A percentile compares a stretch with the other conserved stretches of the same genome.
Evolutionary conservation across 1,140 invertebrate genomes (phyloP).

Genomic region (Sarcophaga peregrina): DNA sequence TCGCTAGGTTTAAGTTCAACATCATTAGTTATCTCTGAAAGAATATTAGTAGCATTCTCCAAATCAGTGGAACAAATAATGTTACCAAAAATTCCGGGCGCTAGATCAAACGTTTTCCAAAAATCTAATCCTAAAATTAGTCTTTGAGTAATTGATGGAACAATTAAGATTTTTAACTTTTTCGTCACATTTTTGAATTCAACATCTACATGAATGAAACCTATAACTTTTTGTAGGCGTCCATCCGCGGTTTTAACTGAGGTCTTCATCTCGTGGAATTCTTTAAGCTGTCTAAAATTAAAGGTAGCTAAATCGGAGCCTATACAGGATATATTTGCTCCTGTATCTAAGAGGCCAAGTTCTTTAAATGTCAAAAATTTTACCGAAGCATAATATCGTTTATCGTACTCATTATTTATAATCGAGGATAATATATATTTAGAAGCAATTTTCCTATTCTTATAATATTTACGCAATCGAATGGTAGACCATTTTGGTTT

Average conservation of each 20-base stretch:
- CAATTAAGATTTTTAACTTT: neutral
- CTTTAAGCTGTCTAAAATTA: neutral
- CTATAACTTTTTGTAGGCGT: no score
- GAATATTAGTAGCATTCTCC: neutral
- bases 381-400: neutral
- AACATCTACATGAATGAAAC: neutral
- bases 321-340: neutral
- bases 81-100: neutral
- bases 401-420: neutral
- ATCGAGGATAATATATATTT: no score
- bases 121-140: slow-evolving; percentile 2
- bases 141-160: slow-evolving; percentile 4
- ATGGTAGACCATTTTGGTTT: no score
- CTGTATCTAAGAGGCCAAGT: neutral
- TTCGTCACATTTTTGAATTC: no score
- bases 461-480: no score
- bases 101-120: neutral
- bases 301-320: no score
- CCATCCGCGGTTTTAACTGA: no score
- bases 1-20: neutral
- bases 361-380: neutral
- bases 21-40: neutral
- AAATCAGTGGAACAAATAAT: neutral
- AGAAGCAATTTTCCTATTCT: no score
- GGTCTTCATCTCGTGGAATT: neutral